Conservation (phyloP, 1,140 invertebrate genomes). For the Ostrea denselamellosa region DNA sequence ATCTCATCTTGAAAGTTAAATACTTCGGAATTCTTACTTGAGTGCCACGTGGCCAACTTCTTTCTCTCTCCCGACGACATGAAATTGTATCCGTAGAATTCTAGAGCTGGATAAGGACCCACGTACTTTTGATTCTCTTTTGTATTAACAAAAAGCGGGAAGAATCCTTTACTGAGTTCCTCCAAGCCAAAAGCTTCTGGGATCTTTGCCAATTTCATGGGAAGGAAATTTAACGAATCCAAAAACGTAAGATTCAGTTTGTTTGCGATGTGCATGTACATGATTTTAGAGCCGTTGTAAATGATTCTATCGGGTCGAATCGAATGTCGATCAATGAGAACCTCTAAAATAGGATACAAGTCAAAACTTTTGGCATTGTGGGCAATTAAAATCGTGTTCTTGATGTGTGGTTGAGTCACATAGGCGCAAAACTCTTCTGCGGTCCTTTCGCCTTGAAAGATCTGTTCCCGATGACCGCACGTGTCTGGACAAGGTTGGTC, state of each 20-base stretch:
- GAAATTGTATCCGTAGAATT: constrained; percentile 47
- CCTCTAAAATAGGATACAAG: not conserved
- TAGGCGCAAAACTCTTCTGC: not conserved
- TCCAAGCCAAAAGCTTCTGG: constrained; percentile 51
- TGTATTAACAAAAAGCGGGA: constrained; percentile 56
- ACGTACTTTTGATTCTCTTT: constrained; percentile 49
- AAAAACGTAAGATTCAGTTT: constrained; percentile 40
- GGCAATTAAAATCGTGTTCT: not conserved
- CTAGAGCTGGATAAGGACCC: constrained; percentile 45
- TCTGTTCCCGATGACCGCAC: not conserved
- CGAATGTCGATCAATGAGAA: not conserved
- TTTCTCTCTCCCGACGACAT: constrained; percentile 40
- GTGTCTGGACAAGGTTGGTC: not conserved
- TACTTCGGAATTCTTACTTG: constrained; percentile 1
- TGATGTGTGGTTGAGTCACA: not conserved
- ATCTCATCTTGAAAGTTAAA: constrained; percentile 54
- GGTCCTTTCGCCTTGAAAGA: not conserved
- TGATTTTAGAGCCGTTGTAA: not conserved
- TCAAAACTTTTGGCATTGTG: not conserved
- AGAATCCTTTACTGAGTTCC: constrained; percentile 55
- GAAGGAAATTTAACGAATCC: constrained; percentile 53
- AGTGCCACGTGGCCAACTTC: constrained; percentile 52
- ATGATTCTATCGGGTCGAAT: not conserved
- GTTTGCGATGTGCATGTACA: not conserved
- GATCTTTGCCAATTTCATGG: constrained; percentile 52